Evolutionary conservation across 2,888 invertebrate species (phyloP), one percentile per base, ranked within the genome.

Genomic region (Sphaerophoria taeniata): DNA sequence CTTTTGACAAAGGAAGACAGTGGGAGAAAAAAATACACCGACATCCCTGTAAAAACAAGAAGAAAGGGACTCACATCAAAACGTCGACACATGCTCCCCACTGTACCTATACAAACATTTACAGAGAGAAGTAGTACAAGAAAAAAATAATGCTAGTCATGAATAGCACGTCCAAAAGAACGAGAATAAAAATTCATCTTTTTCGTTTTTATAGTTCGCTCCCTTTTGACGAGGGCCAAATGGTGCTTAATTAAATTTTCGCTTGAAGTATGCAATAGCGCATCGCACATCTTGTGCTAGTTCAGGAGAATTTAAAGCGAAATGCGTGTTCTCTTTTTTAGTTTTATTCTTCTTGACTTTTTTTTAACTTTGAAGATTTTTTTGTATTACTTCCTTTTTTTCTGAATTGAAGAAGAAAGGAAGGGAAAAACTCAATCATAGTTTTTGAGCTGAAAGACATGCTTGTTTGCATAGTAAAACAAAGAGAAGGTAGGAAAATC

Each of bases 241-340:
- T 73, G 53, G 43, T 73, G 61, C 53, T 73, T 73, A 73, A 63
- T 73, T 73, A 73, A 73, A 61, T 72, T 72, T 61, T 49, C 12
- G 43, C 39, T 63, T 33, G 11, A 58, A 51, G 14, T 51, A 61
- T 73, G 63, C 47, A 63, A 63, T 33, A 63, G 51, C 71, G 3
- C 43, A 55, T 5, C 5, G 53, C 49, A 36, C 49, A 65, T 51
- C 24, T 49, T 67, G 51, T 6, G 24, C 51, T 39, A 24, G 61
- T 36, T 71, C 71, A 51, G 14, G 51, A 67, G 51, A 24, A 67
- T 67, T 73, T 53, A n/a, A 24, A 58, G 36, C 53, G 45, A 73
- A 63, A 55, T 73, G 73, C 73, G 73, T 73, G 43, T 73, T 53
- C 14, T 31, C 49, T 60, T 67, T 51, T 67, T 34, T 9, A 0